Base-by-base conservation (phyloP, 2,888 invertebrate genomes). In the Amphipoea oculea region DNA sequence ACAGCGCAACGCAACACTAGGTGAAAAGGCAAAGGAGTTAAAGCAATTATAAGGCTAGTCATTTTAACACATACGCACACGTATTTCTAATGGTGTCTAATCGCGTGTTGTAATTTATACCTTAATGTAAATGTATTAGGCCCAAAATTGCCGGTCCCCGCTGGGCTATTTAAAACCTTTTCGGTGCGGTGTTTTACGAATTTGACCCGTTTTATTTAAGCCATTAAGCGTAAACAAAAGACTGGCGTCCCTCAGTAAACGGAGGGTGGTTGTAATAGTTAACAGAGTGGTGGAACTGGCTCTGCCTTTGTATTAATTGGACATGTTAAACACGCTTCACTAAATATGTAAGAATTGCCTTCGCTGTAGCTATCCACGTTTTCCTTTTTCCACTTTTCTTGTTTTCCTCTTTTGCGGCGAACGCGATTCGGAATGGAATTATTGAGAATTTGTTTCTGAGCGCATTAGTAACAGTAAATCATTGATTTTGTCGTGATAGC, bases 191-290 rank as follows among this genome's bases (percentile, higher is more conserved):
- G 95, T 95, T 95, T 94, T 94, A 93, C 94, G 95, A 95, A 96
- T 96, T 96, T 95, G 95, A 94, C 95, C 96, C 95, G 95, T 96
- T 96, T 96, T 96, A 95, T 96, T 96, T 96, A 95, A 96, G 95
- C 95, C 96, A 96, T 96, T 96, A 96, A 94, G 94, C 95, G 95
- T 95, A 95, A 95, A 96, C 96, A 96, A 96, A 96, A 96, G 96
- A 95, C 94, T 95, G 93, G 94, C 92, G 92, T 93, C 92, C 92
- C 93, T 93, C 92, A 90, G 95, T 94, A 94, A 95, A 92, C 94
- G 94, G 92, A 94, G 94, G 94, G 94, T 91, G 94, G 94, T 92
- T 94, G 94, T 95, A 94, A 95, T 96, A 95, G 95, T 95, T 94
- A 95, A 95, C 94, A 94, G 94, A 94, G 94, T 93, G 94, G 93